phyloP scores from a whole-genome alignment of 2,113 vertebrate genomes.

The Amblyornis subalaris region DNA sequence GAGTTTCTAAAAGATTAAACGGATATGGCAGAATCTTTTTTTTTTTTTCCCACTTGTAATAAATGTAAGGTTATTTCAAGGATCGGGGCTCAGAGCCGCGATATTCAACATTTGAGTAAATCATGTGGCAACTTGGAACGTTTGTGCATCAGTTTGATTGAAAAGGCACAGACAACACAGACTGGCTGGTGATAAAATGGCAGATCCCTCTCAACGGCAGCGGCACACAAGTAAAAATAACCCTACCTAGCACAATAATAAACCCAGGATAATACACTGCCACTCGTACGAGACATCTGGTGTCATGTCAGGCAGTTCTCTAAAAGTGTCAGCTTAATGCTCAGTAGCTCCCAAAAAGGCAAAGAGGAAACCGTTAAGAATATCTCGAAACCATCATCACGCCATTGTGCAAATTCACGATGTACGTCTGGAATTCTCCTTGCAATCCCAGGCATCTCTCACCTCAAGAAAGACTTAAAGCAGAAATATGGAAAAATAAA shows the following conservation, averaged over 20 bases:
- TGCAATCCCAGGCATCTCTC: neutral
- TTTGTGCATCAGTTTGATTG: neutral
- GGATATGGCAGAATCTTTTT: neutral
- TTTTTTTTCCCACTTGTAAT: rapidly evolving
- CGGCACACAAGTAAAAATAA: neutral
- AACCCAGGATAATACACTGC: neutral
- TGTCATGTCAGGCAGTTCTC: neutral
- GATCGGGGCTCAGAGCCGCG: neutral
- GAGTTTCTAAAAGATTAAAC: neutral
- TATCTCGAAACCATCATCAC: neutral
- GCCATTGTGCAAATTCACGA: neutral
- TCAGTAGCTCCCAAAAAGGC: neutral
- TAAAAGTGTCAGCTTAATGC: neutral
- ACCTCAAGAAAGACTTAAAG: neutral
- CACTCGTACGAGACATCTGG: neutral
- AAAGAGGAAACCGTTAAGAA: neutral
- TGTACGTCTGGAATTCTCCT: neutral
- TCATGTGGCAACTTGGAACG: neutral
- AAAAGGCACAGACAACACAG: neutral
- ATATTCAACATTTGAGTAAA: neutral
- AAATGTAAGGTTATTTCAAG: neutral
- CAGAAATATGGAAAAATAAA: neutral
- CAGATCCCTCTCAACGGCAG: neutral
- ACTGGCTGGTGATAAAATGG: neutral
- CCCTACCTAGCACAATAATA: neutral